Base-by-base conservation (phyloP, 2,797 vertebrate species). In the Danio aesculapii region DNA sequence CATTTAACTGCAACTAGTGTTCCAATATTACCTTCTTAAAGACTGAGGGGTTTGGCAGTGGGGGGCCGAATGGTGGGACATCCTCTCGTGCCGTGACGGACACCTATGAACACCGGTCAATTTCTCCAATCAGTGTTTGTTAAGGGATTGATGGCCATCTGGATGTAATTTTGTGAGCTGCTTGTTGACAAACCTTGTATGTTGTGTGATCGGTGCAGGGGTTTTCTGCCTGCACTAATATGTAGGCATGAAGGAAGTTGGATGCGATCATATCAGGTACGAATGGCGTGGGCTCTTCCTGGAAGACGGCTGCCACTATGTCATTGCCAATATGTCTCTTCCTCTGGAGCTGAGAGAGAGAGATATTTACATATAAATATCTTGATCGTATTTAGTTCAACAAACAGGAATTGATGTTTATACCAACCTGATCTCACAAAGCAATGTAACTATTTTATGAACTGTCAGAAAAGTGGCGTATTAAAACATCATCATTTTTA, bases 191-290 rank as follows among this genome's bases (percentile, higher is more conserved):
- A 93, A 98, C 98, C 97, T 96, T 99, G 91, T 99, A 99, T 0
- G 92, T 90, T 0, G 95, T 88, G 53, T 89, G 83, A 0, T 98
- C 96, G 0, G 93, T 93, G 50, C 94, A 93, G 0, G 92, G 90
- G 86, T 94, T 95, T 69, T 99, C 97, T 0, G 87, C 96, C 91
- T 99, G 98, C 84, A 99, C 96, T 2, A 99, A 94, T 0, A 99
- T 93, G 39, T 99, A 99, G n/a, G 98, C 95, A 0, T 99, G 97
- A 75, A 99, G 91, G 90, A 99, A 99, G 90, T 99, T 99, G 80
- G 98, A 99, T 75, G 98, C 98, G 0, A 99, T 99, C 95, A 98
- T 99, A 91, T 99, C 98, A 0, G 98, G 97, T 64, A 99, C 98
- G 63, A 99, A 99, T 0, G 98, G 98, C 0, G 98, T 99, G 86